A percentile compares a stretch with the other conserved stretches of the same genome.
Conservation (phyloP, 2,113 vertebrate species). For the Sander lucioperca region DNA sequence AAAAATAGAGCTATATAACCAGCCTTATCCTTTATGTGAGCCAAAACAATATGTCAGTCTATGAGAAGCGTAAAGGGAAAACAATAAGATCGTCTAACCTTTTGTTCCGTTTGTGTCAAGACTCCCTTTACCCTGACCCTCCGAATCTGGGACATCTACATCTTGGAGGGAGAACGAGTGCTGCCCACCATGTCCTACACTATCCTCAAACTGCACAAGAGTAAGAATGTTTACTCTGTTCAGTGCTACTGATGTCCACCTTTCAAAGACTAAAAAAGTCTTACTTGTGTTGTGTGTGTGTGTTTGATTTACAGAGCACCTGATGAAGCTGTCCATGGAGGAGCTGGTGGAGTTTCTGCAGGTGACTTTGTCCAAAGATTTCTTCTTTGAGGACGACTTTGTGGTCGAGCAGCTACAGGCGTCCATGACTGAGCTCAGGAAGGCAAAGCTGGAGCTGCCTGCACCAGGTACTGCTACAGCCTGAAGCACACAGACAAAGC, state of each 20-base stretch:
- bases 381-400: conserved; percentile 94
- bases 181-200: conserved; percentile 98
- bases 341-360: conserved; percentile 97
- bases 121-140: conserved; percentile 97
- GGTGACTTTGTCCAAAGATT: conserved; percentile 92
- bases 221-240: conserved; percentile 80
- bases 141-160: conserved; percentile 99
- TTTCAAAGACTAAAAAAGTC: too few relatives aligned
- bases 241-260: too few relatives aligned
- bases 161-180: conserved; percentile 95
- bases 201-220: conserved; percentile 97
- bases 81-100: not conserved
- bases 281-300: conserved; percentile 24
- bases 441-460: conserved; percentile 93
- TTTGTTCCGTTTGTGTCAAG: conserved; percentile 76
- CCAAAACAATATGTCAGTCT: not conserved
- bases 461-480: conserved; percentile 86
- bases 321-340: conserved; percentile 97
- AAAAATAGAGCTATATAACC: not conserved
- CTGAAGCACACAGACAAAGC: not conserved
- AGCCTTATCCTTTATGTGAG: not conserved
- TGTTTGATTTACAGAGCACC: conserved; percentile 85
- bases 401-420: conserved; percentile 95
- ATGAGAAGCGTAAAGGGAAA: not conserved
- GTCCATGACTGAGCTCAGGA: conserved; percentile 92